Evolutionary conservation across 2,888 invertebrate genomes (phyloP).

Genomic region (Zhuqinia jingwanae): DNA sequence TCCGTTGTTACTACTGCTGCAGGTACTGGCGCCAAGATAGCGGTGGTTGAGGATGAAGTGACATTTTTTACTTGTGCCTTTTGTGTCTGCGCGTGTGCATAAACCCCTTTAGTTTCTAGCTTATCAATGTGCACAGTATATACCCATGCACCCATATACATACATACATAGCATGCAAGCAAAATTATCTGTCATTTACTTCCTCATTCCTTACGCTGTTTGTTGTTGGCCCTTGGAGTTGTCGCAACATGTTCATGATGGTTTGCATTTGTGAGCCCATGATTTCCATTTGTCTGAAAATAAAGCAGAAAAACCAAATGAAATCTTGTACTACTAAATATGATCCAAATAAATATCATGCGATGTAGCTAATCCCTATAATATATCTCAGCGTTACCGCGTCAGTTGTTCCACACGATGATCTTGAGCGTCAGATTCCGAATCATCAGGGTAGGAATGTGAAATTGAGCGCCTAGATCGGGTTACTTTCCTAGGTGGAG

Average conservation of each 20-base stretch:
- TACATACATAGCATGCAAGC: neutral
- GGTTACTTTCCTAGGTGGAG: neutral
- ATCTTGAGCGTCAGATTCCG: conserved; percentile 73
- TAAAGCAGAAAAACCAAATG: neutral
- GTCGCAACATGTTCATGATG: conserved; percentile 86
- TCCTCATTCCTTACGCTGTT: conserved; percentile 44
- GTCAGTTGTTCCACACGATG: conserved; percentile 86
- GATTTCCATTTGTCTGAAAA: conserved; percentile 61
- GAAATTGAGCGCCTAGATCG: conserved; percentile 76
- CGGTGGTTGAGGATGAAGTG: conserved; percentile 41
- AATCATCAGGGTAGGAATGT: conserved; percentile 77
- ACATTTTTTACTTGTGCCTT: conserved; percentile 61
- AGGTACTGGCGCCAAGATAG: conserved; percentile 41
- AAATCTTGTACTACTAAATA: neutral
- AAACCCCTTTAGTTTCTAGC: neutral
- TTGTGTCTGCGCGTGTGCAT: conserved; percentile 28
- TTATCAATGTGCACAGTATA: too few relatives aligned
- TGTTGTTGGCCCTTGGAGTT: conserved; percentile 80
- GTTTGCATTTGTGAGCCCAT: conserved; percentile 88
- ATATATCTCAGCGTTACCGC: conserved; percentile 81
- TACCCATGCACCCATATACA: neutral
- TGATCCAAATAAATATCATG: neutral
- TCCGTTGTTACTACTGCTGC: conserved; percentile 33
- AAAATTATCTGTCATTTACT: conserved; percentile 30
- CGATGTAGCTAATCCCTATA: neutral